phyloP scores from a whole-genome alignment of 92 coral and sea anemone species.

The Zoanthus solanderi region DNA sequence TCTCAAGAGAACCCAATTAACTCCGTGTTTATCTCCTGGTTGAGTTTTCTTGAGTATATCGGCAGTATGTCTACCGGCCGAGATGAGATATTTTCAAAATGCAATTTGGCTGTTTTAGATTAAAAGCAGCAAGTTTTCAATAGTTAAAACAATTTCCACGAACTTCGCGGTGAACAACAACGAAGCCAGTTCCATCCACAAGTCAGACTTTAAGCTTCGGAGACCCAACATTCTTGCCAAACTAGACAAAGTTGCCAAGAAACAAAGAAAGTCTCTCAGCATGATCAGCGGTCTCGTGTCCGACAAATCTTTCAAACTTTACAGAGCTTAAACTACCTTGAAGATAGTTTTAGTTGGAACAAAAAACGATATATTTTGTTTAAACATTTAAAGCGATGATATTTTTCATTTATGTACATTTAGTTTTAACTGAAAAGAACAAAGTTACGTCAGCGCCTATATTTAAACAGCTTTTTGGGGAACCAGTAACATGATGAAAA shows the following conservation, averaged over 20 bases:
- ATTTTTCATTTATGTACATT: background rate
- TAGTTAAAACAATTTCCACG: background rate
- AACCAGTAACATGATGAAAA: conserved; percentile 7
- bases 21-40: background rate
- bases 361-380: background rate
- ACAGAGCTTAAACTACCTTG: background rate
- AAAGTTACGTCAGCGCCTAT: background rate
- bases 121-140: background rate
- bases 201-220: conserved; percentile 4
- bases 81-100: too few relatives aligned
- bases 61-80: too few relatives aligned
- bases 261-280: background rate
- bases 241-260: background rate
- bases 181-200: background rate
- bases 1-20: too few relatives aligned
- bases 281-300: too few relatives aligned
- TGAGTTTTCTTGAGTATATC: background rate
- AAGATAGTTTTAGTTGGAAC: background rate
- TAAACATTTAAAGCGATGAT: background rate
- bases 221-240: conserved; percentile 14
- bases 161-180: background rate
- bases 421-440: background rate
- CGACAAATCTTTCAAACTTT: background rate
- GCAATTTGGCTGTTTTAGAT: background rate
- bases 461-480: conserved; percentile 38